phyloP scores from a whole-genome alignment of 2,797 vertebrate genomes.

The Lateolabrax maculatus region DNA sequence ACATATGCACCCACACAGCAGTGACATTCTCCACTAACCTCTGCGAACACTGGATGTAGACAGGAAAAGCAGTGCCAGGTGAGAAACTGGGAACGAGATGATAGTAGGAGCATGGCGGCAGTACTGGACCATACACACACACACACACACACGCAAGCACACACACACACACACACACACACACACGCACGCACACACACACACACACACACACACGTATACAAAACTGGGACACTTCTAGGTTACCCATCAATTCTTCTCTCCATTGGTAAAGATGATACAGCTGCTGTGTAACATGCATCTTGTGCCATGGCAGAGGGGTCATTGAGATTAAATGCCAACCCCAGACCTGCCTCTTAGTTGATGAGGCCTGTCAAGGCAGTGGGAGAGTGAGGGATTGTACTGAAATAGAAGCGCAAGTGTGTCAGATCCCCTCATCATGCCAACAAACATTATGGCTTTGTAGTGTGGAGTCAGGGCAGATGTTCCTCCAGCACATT shows the following conservation, averaged over 20 bases:
- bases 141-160: not conserved
- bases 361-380: conserved; percentile 66
- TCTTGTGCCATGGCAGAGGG: conserved; percentile 58
- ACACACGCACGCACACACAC: conserved; percentile 4
- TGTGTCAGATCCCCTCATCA: conserved; percentile 32
- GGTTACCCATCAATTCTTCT: conserved; percentile 55
- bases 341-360: conserved; percentile 52
- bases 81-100: conserved; percentile 29
- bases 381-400: conserved; percentile 43
- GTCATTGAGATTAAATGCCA: conserved; percentile 71
- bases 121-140: not conserved
- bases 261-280: conserved; percentile 65
- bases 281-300: conserved; percentile 59
- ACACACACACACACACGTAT: conserved; percentile 10
- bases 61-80: conserved; percentile 17
- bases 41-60: conserved; percentile 4
- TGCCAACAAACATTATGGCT: conserved; percentile 15
- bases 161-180: conserved; percentile 5
- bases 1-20: conserved; percentile 17
- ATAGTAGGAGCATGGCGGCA: not conserved
- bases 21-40: conserved; percentile 23
- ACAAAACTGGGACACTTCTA: conserved; percentile 39
- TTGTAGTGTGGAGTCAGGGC: conserved; percentile 9
- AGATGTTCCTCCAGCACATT: conserved; percentile 18
- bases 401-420: conserved; percentile 28